Conservation (phyloP, 2,113 vertebrate species). For the Symphodus melops region DNA sequence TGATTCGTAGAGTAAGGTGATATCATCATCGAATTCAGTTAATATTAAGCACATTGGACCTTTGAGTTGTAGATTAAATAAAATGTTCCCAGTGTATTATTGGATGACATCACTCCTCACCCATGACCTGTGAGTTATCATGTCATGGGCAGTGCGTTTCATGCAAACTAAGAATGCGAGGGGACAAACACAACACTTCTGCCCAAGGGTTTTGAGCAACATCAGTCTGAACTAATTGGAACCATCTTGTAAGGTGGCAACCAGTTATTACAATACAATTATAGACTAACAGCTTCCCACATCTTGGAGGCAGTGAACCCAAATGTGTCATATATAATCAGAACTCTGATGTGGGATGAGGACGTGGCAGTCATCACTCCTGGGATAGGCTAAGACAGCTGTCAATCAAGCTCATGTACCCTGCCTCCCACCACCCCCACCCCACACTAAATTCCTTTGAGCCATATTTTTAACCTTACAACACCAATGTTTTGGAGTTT, state of each 20-base stretch:
- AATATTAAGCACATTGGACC: too few relatives aligned
- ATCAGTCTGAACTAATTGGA: neutral
- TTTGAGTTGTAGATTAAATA: too few relatives aligned
- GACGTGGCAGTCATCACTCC: neutral
- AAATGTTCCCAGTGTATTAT: too few relatives aligned
- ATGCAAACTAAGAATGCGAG: neutral
- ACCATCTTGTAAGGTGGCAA: neutral
- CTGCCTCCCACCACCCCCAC: too few relatives aligned
- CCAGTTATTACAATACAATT: neutral
- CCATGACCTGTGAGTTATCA: too few relatives aligned
- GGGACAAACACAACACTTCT: neutral
- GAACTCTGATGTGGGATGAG: neutral
- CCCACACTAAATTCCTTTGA: neutral
- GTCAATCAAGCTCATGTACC: neutral
- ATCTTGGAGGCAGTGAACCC: constrained; percentile 1
- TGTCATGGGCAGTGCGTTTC: neutral
- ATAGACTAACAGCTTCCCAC: neutral
- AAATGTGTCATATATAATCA: neutral
- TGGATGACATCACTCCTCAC: too few relatives aligned
- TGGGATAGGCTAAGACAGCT: neutral
- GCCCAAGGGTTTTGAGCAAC: neutral
- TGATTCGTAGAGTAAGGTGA: too few relatives aligned
- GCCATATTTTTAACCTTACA: neutral
- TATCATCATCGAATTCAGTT: too few relatives aligned
- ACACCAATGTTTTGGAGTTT: neutral